Evolutionary conservation across 1,140 invertebrate genomes (phyloP), one percentile per base, ranked within the genome.

Genomic region (Andricus grossulariae): DNA sequence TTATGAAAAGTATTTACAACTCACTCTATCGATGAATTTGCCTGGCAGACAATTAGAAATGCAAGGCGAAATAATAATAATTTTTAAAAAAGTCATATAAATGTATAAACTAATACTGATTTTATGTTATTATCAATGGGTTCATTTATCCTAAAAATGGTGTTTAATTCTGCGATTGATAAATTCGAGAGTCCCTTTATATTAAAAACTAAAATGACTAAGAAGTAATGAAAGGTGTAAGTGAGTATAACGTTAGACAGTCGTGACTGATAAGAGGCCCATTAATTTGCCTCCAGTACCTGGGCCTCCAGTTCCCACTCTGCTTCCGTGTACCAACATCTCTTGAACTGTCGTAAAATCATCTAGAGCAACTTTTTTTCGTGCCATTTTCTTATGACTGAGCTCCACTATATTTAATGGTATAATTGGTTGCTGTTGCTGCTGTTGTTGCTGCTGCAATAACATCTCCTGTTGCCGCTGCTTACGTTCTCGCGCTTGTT

Each of bases 221-320:
- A 16, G 15, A 60, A 32, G 13, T 15, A 25, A 60, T 32, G 25
- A 32, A 66, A 66, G 25, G 25, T 5, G 25, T 5, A 5, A 32
- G 39, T n/a, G 16, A 16, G 32, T n/a, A 39, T 10, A n/a, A n/a
- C 32, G 57, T 45, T 91, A 93, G 73, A 93, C 92, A 13, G 92
- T 93, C 16, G 92, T 93, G 25, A 93, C 92, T 18, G 92, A 93
- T 6, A 93, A 82, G 49, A 93, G 82, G 32, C 92, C 92, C 83
- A 92, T 89, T 78, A 92, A 84, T 85, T 93, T 93, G 18, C 91
- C 89, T 45, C 88, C 88, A 16, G 87, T 85, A 74, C 87, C 90
- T 11, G 90, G 85, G 21, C 87, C 89, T 74, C 84, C 87, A 49
- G 89, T 80, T 70, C 88, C 87, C 25, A 90, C 84, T 80, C 90